Evolutionary conservation across 2,797 vertebrate genomes (phyloP), one percentile per base, ranked within the genome.

Genomic region (Furcifer pardalis): DNA sequence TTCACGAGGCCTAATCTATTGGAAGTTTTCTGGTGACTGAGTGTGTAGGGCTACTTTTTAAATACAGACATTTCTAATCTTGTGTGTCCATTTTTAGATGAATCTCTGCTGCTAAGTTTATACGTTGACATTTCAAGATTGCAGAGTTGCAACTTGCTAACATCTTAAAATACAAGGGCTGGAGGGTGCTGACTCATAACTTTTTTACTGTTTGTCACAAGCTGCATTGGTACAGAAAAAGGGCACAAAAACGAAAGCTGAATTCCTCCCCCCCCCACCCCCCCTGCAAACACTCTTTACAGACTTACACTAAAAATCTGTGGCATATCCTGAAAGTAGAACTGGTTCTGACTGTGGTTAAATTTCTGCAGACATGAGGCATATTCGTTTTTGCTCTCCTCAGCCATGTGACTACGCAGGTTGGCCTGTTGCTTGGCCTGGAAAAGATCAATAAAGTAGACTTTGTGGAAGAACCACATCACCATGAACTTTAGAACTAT

Each of bases 381-480:
- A 0, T 98, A 98, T 63, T 97, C 97, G 1, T 96, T 98, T 94
- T 97, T 97, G 94, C 96, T 97, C 85, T 97, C 97, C 69, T 98
- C 97, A 0, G 97, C 97, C 17, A 93, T 90, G 87, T 97, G 97
- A 3, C 92, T 95, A 13, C 97, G 96, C 25, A 91, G 66, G 62
- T 97, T 95, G 32, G 97, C 96, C 2, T 97, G 96, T 83, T 95
- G 94, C 92, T 96, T 98, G 85, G 96, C 97, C 97, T 98, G 79
- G 49, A 80, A 72, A 49, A 85, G 44, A 0, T 1, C 0, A 1
- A 65, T 21, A 68, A 1, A 42, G 7, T 42, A 13, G 9, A 59
- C 40, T 21, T 37, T 27, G 52, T 7, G 21, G 17, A 68, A 69
- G 52, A n/a, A 23, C 4, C 27, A 5, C 30, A 27, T 84, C 35